Evolutionary conservation across 2,888 invertebrate genomes (phyloP).

Genomic region (Agrochola lychnidis): DNA sequence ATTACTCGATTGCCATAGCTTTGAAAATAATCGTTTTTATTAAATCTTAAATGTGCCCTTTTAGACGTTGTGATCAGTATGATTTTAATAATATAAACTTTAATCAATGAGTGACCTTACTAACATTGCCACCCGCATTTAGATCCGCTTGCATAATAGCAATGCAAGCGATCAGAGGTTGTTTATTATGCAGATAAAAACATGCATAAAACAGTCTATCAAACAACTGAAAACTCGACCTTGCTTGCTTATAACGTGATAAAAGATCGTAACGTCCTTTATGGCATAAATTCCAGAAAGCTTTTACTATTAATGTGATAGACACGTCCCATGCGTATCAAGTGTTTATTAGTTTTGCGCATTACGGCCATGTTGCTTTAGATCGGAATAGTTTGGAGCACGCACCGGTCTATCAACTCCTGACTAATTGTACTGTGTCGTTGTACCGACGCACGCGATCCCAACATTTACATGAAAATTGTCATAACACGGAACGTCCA

Average conservation of each 20-base stretch:
- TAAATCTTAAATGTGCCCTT: neutral
- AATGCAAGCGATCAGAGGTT: conserved; percentile 23
- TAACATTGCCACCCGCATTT: conserved; percentile 48
- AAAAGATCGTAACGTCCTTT: conserved; percentile 17
- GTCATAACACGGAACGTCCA: conserved; percentile 69
- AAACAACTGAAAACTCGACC: conserved; percentile 25
- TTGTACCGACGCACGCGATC: conserved; percentile 72
- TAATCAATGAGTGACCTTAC: conserved; percentile 35
- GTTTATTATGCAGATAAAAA: conserved; percentile 35
- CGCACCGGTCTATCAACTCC: conserved; percentile 74
- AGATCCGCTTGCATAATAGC: conserved; percentile 43
- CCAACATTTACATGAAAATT: conserved; percentile 74
- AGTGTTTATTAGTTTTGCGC: conserved; percentile 65
- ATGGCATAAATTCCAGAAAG: conserved; percentile 45
- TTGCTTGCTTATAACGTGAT: conserved; percentile 30
- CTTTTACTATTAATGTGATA: conserved; percentile 44
- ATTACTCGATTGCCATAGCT: neutral
- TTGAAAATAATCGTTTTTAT: neutral
- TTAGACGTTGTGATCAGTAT: neutral
- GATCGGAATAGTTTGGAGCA: conserved; percentile 70
- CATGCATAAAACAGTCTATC: neutral
- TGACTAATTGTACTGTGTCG: conserved; percentile 68
- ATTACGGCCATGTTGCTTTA: conserved; percentile 49
- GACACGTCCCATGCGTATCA: conserved; percentile 40
- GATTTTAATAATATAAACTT: conserved; percentile 7